Evolutionary conservation across 2,113 vertebrate genomes (phyloP).

Genomic region (Grammomys surdaster): DNA sequence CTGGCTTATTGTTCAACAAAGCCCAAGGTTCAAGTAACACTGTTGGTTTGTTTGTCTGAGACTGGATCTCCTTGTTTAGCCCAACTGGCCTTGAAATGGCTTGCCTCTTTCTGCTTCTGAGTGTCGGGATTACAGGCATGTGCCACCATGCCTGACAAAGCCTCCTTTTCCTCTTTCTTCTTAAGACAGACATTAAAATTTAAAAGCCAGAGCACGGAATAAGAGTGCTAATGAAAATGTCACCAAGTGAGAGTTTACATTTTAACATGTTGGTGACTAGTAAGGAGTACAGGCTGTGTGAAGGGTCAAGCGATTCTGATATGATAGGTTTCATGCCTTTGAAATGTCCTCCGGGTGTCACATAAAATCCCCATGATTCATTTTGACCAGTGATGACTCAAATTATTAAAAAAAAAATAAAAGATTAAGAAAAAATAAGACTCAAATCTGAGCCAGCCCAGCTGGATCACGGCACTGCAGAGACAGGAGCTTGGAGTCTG

Average conservation of each 20-base stretch:
- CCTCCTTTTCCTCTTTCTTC: conserved; percentile 6
- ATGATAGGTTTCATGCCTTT: conserved; percentile 18
- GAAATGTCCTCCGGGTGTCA: conserved; percentile 45
- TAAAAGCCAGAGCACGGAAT: conserved; percentile 58
- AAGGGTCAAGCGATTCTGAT: background rate
- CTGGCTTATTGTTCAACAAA: background rate
- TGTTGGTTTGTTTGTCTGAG: background rate
- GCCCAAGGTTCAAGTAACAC: background rate
- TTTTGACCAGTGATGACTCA: conserved; percentile 49
- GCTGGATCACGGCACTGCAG: conserved; percentile 11
- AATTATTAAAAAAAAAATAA: background rate
- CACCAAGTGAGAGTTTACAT: conserved; percentile 55
- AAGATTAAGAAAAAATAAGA: background rate
- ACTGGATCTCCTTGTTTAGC: too few species aligned
- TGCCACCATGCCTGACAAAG: background rate
- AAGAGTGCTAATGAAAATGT: conserved; percentile 70
- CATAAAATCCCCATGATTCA: background rate
- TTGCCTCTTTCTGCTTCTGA: background rate
- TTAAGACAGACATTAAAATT: conserved; percentile 62
- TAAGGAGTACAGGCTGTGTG: background rate
- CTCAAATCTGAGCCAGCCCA: background rate
- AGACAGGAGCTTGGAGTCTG: conserved; percentile 30
- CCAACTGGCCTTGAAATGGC: background rate
- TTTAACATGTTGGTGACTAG: conserved; percentile 49
- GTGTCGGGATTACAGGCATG: background rate